Percentiles rank a stretch among this genome's conserved stretches.
Conservation (phyloP, 2,113 vertebrate species). For the Junco hyemalis region DNA sequence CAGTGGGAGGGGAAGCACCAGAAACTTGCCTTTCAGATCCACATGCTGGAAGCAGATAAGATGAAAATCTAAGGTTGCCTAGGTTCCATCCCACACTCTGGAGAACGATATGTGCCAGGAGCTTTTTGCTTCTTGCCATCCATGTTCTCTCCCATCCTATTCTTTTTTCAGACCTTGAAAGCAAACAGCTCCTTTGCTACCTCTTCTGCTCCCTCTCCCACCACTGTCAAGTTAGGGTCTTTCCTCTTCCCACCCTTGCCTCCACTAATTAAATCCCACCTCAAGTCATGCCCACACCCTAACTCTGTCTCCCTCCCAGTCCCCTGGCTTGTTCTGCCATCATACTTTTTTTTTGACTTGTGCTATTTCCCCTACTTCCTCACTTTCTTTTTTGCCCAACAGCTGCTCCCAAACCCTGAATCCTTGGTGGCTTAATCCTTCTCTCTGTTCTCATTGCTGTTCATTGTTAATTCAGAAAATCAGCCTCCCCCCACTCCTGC, state of each 20-base stretch:
- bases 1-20: neutral
- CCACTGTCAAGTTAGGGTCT: neutral
- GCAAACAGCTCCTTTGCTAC: neutral
- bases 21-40: neutral
- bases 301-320: neutral
- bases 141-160: neutral
- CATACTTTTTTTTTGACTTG: neutral
- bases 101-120: neutral
- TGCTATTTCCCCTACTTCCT: neutral
- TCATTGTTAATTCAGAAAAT: neutral
- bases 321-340: neutral
- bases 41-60: neutral
- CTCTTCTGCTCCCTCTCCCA: neutral
- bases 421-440: neutral
- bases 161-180: neutral
- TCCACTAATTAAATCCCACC: neutral
- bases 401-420: neutral
- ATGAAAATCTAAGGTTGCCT: neutral
- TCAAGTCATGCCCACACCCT: neutral
- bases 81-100: neutral
- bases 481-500: neutral
- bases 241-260: neutral
- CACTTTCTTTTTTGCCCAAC: neutral
- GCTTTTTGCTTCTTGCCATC: neutral
- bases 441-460: neutral